phyloP scores from a whole-genome alignment of 2,888 invertebrate genomes.

The Orthosia incerta region DNA sequence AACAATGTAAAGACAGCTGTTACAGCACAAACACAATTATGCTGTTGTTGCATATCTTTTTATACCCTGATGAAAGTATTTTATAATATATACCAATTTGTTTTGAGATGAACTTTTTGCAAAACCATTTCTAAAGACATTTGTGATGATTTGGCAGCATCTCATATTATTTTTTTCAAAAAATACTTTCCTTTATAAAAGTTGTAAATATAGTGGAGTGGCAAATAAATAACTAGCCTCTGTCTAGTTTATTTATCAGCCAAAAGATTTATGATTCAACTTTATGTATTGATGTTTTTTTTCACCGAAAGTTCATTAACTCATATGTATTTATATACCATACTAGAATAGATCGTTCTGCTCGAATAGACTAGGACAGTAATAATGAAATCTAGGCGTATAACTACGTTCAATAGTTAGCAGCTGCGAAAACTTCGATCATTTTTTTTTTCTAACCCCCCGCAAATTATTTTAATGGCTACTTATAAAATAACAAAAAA shows the following conservation, averaged over 20 bases:
- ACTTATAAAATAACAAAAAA: neutral
- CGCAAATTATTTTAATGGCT: too few species aligned
- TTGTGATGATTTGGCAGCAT: neutral
- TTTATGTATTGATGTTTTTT: neutral
- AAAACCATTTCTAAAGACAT: too few species aligned
- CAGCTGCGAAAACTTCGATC: neutral
- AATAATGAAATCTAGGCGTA: neutral
- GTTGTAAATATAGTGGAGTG: neutral
- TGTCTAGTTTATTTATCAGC: neutral
- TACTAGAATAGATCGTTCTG: constrained; percentile 1
- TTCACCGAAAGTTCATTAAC: constrained; percentile 31
- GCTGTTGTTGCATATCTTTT: neutral
- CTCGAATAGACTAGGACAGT: neutral
- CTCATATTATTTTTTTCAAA: neutral
- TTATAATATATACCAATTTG: neutral
- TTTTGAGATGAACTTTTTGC: neutral
- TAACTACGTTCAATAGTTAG: neutral
- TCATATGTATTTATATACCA: constrained; percentile 31
- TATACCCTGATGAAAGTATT: neutral
- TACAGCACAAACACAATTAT: neutral
- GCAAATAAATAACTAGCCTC: neutral
- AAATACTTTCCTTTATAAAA: neutral
- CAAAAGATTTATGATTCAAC: neutral
- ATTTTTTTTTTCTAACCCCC: neutral
- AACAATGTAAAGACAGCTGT: constrained; percentile 14